These are phyloP conservation scores for Himalopsyche anomala DNA, from an alignment of 2,888 invertebrate species.

Conservation along the genomic window DNA sequence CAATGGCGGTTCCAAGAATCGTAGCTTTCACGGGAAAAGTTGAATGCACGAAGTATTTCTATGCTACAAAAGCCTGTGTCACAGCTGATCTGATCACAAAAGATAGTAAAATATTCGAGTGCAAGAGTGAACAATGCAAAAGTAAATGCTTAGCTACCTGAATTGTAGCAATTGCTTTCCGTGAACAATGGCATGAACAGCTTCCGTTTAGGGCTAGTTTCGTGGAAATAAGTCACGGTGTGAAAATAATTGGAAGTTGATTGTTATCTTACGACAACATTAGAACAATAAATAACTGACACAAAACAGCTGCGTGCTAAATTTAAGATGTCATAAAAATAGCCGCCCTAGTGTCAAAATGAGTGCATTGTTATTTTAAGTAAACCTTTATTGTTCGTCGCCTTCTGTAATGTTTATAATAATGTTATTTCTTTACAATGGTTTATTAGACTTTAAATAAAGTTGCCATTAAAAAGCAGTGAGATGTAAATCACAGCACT, in stretches of 20 bases:
- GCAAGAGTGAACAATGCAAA: background rate
- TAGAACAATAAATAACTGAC: too few species aligned
- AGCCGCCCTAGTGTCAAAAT: too few species aligned
- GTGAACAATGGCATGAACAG: background rate
- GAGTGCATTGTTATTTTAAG: too few species aligned
- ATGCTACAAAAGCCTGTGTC: background rate
- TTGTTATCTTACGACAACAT: too few species aligned
- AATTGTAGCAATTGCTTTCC: background rate
- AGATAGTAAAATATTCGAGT: background rate
- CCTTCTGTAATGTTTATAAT: too few species aligned
- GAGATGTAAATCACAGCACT: too few species aligned
- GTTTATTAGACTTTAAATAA: too few species aligned
- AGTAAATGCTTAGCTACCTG: background rate
- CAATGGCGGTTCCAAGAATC: background rate
- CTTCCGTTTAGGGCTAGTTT: conserved; percentile 8
- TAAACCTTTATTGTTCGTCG: too few species aligned
- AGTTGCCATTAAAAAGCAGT: too few species aligned
- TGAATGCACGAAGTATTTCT: background rate
- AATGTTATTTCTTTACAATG: too few species aligned
- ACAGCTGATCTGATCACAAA: conserved; percentile 18
- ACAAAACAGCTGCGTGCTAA: too few species aligned
- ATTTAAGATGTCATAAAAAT: too few species aligned
- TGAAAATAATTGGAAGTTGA: background rate
- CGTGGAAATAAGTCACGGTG: background rate
- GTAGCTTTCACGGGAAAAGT: background rate